Conservation (phyloP, 1,140 invertebrate genomes). For the Drosophila neocordata region DNA sequence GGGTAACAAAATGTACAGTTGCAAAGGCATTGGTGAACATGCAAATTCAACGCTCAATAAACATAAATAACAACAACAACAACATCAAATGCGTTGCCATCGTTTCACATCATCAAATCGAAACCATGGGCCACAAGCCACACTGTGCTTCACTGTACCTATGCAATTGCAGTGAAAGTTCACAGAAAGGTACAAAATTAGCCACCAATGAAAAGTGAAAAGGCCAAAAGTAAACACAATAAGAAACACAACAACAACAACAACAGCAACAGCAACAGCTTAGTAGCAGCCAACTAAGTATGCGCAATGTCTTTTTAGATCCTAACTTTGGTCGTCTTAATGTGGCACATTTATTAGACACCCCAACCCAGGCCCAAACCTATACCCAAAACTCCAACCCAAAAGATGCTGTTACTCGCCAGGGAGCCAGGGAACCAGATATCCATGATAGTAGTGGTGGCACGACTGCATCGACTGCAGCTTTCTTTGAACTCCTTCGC, state of each 20-base stretch:
- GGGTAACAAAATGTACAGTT: constrained; percentile 45
- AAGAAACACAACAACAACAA: too few species aligned
- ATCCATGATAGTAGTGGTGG: too few species aligned
- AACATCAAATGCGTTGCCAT: constrained; percentile 4
- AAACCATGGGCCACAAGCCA: background rate
- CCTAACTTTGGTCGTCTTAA: constrained; percentile 32
- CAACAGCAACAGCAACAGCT: too few species aligned
- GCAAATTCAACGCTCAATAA: constrained; percentile 44
- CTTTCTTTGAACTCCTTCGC: background rate
- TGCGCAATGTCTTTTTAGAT: background rate
- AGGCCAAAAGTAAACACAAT: constrained; percentile 9
- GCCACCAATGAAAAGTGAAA: constrained; percentile 8
- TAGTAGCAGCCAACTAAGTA: background rate
- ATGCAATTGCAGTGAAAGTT: constrained; percentile 11
- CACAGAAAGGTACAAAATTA: background rate
- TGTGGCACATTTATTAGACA: constrained; percentile 59
- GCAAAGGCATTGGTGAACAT: constrained; percentile 19
- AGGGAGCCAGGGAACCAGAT: constrained; percentile 2
- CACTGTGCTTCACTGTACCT: background rate
- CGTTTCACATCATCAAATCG: constrained; percentile 65
- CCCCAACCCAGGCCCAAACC: constrained; percentile 11
- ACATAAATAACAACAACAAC: constrained; percentile 3
- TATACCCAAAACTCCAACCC: constrained; percentile 10
- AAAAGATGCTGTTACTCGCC: constrained; percentile 34
- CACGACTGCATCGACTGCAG: background rate